Base-by-base conservation (phyloP, 1,140 invertebrate species). In the Cydia amplana region DNA sequence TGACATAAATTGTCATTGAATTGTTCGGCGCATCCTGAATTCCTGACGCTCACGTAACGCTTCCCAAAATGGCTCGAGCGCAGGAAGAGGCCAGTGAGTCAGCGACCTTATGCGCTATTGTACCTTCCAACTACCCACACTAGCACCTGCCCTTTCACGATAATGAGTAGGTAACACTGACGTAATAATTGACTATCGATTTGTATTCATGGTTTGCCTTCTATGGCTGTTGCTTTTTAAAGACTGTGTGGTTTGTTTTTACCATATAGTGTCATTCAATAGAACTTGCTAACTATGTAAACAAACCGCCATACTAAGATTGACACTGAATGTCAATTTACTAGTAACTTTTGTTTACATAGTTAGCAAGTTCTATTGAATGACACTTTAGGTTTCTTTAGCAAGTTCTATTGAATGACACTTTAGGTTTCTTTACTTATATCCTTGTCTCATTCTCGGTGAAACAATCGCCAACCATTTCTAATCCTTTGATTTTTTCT, bases 1-100 rank as follows among this genome's bases (percentile, higher is more conserved):
- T 67, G 74, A 46, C 60, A 67, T 75, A 65, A 60, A 43, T 10
- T 82, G 82, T 78, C 85, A 89, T 89, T 88, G 83, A 75, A 76
- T 65, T 90, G 83, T 84, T 77, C 72, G 7, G 78, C 85, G 84
- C 85, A 85, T 85, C 74, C 72, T 81, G 77, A 80, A 83, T 85
- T 85, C 74, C 72, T 81, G 77, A 80, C 74, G 81, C 83, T 87
- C 85, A 87, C 87, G 83, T 88, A 90, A 90, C 83, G 77, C 78
- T 80, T 80, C 85, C 84, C 81, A 78, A 88, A 87, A 88, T 81
- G 86, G 87, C 76, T 74, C 77, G 72, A 65, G 75, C 78, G 79
- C 85, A 87, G 85, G 87, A 88, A 88, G 87, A 70, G 82, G 86
- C 82, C 83, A 79, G 83, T 90, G 88, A 90, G 83, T 90, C 85